Evolutionary conservation across 2,113 vertebrate genomes (phyloP).

Genomic region (Erythrocercus mccallii): DNA sequence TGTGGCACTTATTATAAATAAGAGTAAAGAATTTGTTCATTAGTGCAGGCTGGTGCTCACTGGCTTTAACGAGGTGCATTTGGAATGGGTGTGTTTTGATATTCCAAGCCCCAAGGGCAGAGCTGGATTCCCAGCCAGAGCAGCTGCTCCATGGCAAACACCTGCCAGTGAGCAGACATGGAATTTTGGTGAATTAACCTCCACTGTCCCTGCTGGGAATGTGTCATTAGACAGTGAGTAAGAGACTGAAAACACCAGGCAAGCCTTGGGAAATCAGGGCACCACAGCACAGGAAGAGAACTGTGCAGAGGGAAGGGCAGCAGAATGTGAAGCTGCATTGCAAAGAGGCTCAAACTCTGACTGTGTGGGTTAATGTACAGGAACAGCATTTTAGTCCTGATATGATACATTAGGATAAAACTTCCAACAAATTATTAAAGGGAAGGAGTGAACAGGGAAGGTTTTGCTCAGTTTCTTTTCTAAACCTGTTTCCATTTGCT

Average conservation of each 20-base stretch:
- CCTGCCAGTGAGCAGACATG: not conserved
- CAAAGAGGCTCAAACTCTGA: not conserved
- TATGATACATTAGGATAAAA: not conserved
- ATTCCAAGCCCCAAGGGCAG: slow-evolving; percentile 18
- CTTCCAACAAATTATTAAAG: not conserved
- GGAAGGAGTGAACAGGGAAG: not conserved
- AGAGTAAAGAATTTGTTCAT: not conserved
- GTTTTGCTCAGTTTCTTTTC: not conserved
- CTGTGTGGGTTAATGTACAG: fast-evolving
- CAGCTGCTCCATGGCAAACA: not conserved
- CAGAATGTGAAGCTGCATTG: fast-evolving
- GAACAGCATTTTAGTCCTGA: not conserved
- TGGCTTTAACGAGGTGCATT: not conserved
- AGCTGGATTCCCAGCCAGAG: not conserved
- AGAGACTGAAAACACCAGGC: not conserved
- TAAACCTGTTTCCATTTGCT: not conserved
- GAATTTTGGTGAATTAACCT: not conserved
- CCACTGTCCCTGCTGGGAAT: not conserved
- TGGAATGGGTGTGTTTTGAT: not conserved
- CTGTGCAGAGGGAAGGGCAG: not conserved
- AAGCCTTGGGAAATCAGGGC: not conserved
- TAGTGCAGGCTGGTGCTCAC: not conserved
- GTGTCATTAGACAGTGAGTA: not conserved
- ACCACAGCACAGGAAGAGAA: not conserved
- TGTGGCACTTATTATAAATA: not conserved